Base-by-base conservation (phyloP, 2,888 invertebrate genomes). In the Chironomus tentans region DNA sequence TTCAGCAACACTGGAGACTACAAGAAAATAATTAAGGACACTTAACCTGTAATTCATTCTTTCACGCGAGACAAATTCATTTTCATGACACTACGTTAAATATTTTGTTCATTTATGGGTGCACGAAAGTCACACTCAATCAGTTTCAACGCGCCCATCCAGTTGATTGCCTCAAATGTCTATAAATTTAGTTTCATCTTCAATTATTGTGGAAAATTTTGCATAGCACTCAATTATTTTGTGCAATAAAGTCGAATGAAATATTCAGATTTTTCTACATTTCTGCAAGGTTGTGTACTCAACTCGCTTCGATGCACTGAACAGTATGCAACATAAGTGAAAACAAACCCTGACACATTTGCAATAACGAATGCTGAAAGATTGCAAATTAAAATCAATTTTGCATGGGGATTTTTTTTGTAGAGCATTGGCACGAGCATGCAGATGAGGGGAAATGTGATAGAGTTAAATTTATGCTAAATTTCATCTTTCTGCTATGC, bases 291-390 rank as follows among this genome's bases (percentile, higher is more conserved):
- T 10, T 38, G 38, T 38, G 10, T 2, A 38, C 2, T 38, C 38
- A 38, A 38, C 7, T 38, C 2, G 28, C 28, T 5, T 28, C 28
- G 28, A 28, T 38, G 38, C 38, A 28, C 28, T 38, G 38, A 15
- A 56, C n/a, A 56, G 56, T 5, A 15, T 15, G 4, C 56, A 56
- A 15, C 18, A 15, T 15, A 56, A 56, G 56, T 56, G 15, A 56
- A 22, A 68, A 68, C 68, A 70, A 70, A 70, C 70, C 70, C 48
- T 48, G 70, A 70, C 70, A 70, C 70, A 70, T 48, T 56, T 56
- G 15, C 56, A 18, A 18, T 56, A 18, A 56, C 18, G 56, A 18
- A 6, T 56, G 56, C n/a, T 56, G 56, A 56, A 56, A 50, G 50
- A 56, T 56, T 56, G 56, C 7, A 18, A 15, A n/a, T 56, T 15